A percentile compares a stretch with the other conserved stretches of the same genome.
Conservation (phyloP, 2,888 invertebrate genomes). For the Drosophila paracracens region DNA sequence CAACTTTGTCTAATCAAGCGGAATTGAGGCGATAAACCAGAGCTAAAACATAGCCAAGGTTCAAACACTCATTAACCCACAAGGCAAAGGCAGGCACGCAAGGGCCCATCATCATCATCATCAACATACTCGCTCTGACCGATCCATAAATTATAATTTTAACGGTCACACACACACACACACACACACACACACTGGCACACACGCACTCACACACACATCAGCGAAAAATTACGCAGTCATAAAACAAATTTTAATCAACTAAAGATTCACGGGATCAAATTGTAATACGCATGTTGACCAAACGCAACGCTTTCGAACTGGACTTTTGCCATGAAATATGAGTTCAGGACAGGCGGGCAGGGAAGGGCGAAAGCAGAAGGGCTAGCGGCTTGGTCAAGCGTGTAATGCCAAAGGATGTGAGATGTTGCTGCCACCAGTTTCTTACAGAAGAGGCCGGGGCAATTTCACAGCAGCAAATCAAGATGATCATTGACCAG, state of each 20-base stretch:
- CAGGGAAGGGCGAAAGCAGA: constrained; percentile 4
- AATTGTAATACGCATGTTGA: constrained; percentile 70
- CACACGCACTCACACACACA: neutral
- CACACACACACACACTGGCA: neutral
- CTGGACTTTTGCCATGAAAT: constrained; percentile 58
- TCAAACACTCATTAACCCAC: constrained; percentile 62
- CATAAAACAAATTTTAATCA: constrained; percentile 70
- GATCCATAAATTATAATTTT: constrained; percentile 62
- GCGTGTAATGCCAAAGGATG: constrained; percentile 81
- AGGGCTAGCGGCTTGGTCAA: constrained; percentile 65
- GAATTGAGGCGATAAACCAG: constrained; percentile 58
- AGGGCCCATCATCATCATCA: constrained; percentile 4
- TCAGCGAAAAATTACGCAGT: constrained; percentile 57
- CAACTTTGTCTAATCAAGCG: constrained; percentile 52
- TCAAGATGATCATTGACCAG: constrained; percentile 68
- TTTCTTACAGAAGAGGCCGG: constrained; percentile 13
- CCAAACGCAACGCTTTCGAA: constrained; percentile 24
- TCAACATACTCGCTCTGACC: constrained; percentile 18
- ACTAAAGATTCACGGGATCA: constrained; percentile 60
- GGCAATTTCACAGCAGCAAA: constrained; percentile 65
- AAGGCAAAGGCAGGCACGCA: neutral
- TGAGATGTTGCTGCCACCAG: constrained; percentile 51
- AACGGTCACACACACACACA: constrained; percentile 44
- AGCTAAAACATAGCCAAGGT: constrained; percentile 56
- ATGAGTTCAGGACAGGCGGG: constrained; percentile 54